Conservation (phyloP, 2,888 invertebrate genomes). For the Caenorhabditis panamensis region DNA sequence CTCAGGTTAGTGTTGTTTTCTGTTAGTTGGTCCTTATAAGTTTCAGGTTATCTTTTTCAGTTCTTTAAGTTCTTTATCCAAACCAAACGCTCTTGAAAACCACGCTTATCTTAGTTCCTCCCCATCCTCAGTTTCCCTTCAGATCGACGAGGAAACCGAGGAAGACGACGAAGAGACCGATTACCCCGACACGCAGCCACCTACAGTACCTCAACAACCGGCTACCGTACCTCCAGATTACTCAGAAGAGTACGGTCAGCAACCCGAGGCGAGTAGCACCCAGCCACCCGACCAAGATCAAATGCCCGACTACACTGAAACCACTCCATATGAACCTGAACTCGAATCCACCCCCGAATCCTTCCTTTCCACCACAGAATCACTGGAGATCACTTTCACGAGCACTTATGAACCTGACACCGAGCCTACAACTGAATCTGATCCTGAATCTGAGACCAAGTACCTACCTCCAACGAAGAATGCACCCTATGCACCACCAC, state of each 20-base stretch:
- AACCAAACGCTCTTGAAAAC: not conserved
- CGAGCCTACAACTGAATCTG: too few relatives aligned
- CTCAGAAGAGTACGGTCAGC: conserved; percentile 44
- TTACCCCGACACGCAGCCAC: conserved; percentile 18
- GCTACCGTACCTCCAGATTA: conserved; percentile 42
- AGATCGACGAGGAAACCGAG: conserved; percentile 60
- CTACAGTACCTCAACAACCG: conserved; percentile 22
- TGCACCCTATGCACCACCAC: not conserved
- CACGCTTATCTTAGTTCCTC: conserved; percentile 3
- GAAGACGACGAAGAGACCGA: conserved; percentile 46
- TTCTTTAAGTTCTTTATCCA: not conserved
- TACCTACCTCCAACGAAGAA: not conserved
- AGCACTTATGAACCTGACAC: too few relatives aligned
- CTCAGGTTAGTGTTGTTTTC: conserved; percentile 32
- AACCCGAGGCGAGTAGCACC: conserved; percentile 43
- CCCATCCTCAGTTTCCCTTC: conserved; percentile 12
- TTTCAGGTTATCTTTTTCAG: not conserved
- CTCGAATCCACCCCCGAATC: conserved; percentile 6
- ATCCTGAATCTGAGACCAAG: not conserved
- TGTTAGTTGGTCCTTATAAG: too few relatives aligned
- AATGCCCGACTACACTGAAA: conserved; percentile 1
- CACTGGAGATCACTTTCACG: not conserved
- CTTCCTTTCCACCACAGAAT: not conserved
- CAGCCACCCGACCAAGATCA: not conserved
- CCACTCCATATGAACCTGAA: conserved; percentile 6